Conservation (phyloP, 2,888 invertebrate species). For the Callyntrura sp. region DNA sequence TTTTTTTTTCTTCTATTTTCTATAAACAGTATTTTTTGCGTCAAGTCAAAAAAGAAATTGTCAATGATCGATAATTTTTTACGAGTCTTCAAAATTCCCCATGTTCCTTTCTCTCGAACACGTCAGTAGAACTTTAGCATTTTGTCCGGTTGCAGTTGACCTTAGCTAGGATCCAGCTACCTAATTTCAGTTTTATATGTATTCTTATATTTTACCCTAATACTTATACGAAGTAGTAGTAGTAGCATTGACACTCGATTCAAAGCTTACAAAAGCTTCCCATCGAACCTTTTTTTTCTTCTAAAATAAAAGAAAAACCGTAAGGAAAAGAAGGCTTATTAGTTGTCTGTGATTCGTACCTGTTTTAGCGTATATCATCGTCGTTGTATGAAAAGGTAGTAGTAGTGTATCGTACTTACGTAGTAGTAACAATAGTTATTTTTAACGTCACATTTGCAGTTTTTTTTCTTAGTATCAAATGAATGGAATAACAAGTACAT, state of each 20-base stretch:
- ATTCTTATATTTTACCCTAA: constrained; percentile 26
- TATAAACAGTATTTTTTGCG: constrained; percentile 40
- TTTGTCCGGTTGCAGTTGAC: background rate
- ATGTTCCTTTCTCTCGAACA: background rate
- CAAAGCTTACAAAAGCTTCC: background rate
- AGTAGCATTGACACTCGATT: constrained; percentile 25
- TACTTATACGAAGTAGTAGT: constrained; percentile 21
- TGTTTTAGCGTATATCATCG: constrained; percentile 43
- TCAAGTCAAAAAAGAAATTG: constrained; percentile 51
- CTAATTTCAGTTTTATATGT: constrained; percentile 62
- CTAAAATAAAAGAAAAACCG: background rate
- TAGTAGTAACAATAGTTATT: constrained; percentile 61
- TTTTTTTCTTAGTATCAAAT: constrained; percentile 65
- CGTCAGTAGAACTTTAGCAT: background rate
- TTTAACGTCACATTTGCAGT: constrained; percentile 66
- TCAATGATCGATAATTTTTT: constrained; percentile 45
- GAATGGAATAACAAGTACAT: constrained; percentile 33
- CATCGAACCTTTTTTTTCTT: background rate
- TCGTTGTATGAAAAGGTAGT: constrained; percentile 53
- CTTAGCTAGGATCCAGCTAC: constrained; percentile 72
- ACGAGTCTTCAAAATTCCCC: background rate
- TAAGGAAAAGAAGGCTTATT: background rate
- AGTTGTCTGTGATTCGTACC: constrained; percentile 47
- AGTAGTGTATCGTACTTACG: constrained; percentile 45
- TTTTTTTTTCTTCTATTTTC: constrained; percentile 6